Evolutionary conservation across 2,888 invertebrate species (phyloP), one percentile per base, ranked within the genome.

Genomic region (Campoplex capitator): DNA sequence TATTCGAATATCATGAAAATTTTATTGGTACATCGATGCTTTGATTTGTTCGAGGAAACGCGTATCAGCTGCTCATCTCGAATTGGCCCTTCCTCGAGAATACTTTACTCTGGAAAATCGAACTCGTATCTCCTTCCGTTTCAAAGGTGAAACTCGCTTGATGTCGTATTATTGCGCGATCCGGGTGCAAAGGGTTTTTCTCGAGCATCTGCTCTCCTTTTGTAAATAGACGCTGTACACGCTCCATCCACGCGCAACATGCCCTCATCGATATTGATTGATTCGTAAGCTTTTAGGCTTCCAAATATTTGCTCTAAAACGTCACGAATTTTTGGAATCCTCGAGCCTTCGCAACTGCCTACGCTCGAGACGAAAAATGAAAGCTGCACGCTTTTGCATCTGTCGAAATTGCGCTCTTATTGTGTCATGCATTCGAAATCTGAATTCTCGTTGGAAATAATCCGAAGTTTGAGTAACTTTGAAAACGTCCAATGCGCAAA

Each of bases 331-430:
- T 54, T 74, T 38, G n/a, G 73, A 7, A 35, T 73, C 18, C 8
- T 73, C n/a, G 58, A 58, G 4, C 56, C n/a, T 18, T 32, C 23
- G 58, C 58, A 74, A 42, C 51, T 58, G n/a, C 38, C 1, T 35
- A 73, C 3, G 13, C 48, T 54, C 45, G 83, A 84, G 45, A 58
- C 82, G 67, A 68, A 89, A 87, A 89, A 90, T 85, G 84, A 85
- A 83, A 71, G 56, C 28, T 75, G 70, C 58, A 70, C 45, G 70
- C 89, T 90, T 89, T 16, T 28, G 89, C 91, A 91, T 91, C 91
- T 91, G 90, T 85, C 83, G 45, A 7, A 18, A 62, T 13, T n/a
- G 42, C 28, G 13, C 2, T 38, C 56, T 38, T 38, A 48, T 38
- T 35, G 18, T 42, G 42, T 42, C 18, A 70, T n/a, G n/a, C 18